These are phyloP conservation scores for human DNA, from an alignment of 2,113 vertebrate genomes.

Conservation along the genomic window GRCh38 chr5:146071001-146071500, in stretches of 20 bases:
- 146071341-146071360: background rate
- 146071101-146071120: background rate
- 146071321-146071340: background rate
- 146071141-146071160: background rate
- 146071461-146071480: slow-evolving; percentile 30
- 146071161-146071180: background rate
- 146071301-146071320: background rate
- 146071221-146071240: background rate
- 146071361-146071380: background rate
- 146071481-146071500: slow-evolving; percentile 42
- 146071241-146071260: background rate
- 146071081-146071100: background rate
- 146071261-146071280: background rate
- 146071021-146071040: background rate
- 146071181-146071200: background rate
- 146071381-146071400: background rate
- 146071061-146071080: slow-evolving; percentile 10
- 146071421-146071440: slow-evolving; percentile 46
- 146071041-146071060: slow-evolving; percentile 10
- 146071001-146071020: background rate
- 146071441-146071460: slow-evolving; percentile 57
- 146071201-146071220: background rate
- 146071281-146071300: background rate
- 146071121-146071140: slow-evolving; percentile 35
- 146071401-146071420: background rate